These are phyloP conservation scores for Smithornis capensis DNA, from an alignment of 2,113 vertebrate species.

Conservation along the genomic window DNA sequence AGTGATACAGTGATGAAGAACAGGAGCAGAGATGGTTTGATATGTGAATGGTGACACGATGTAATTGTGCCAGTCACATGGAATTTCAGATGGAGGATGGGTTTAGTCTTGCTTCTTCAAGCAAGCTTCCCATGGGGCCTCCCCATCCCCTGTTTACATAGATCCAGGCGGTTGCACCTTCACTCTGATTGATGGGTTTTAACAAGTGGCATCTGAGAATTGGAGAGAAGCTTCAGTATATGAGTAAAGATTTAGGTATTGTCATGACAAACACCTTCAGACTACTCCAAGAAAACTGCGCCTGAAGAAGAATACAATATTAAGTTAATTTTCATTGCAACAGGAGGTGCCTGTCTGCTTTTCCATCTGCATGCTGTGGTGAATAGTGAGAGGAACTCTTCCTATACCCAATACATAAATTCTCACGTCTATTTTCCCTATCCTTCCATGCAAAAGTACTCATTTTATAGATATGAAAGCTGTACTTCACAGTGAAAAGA, in stretches of 20 bases:
- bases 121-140: too few relatives aligned
- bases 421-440: background rate
- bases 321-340: background rate
- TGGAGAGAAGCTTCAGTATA: background rate
- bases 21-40: background rate
- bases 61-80: background rate
- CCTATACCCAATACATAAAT: background rate
- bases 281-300: background rate
- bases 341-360: background rate
- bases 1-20: background rate
- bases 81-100: background rate
- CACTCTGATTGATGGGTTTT: background rate
- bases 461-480: background rate
- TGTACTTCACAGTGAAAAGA: background rate
- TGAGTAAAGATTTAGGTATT: background rate
- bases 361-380: background rate
- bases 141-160: background rate
- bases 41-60: background rate
- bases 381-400: background rate
- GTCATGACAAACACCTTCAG: background rate
- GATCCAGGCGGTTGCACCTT: background rate
- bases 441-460: background rate
- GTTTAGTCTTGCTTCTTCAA: background rate
- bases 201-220: background rate
- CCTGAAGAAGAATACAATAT: background rate